A percentile compares a stretch with the other conserved stretches of the same genome.
These are phyloP conservation scores for Melanocharis versteri DNA, from an alignment of 2,113 vertebrate genomes.

Conservation along the genomic window DNA sequence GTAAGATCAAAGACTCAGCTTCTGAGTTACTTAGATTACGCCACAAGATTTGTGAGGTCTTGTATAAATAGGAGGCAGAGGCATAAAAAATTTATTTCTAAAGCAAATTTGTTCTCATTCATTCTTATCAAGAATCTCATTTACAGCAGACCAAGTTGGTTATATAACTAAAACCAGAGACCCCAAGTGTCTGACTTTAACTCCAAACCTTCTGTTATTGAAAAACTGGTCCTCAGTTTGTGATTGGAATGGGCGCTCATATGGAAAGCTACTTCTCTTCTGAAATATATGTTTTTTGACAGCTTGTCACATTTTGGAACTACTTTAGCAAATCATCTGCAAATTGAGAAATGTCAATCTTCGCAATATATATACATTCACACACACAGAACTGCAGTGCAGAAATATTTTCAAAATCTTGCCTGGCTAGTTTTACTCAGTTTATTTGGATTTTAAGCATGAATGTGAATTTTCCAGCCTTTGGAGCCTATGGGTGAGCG, in stretches of 20 bases:
- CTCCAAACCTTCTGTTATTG: constrained; percentile 51
- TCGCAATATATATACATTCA: constrained; percentile 41
- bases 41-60: constrained; percentile 22
- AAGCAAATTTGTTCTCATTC: constrained; percentile 47
- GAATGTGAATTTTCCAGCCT: constrained; percentile 52
- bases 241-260: constrained; percentile 32
- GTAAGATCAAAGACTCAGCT: constrained; percentile 9
- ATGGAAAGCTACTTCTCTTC: constrained; percentile 48
- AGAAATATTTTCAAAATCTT: constrained; percentile 64
- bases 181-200: constrained; percentile 44
- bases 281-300: constrained; percentile 54
- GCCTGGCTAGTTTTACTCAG: constrained; percentile 34
- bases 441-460: constrained; percentile 53
- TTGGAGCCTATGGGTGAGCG: constrained; percentile 34
- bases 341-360: constrained; percentile 71
- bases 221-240: constrained; percentile 34
- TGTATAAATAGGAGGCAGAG: constrained; percentile 21
- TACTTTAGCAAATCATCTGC: constrained; percentile 73
- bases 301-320: constrained; percentile 58
- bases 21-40: not conserved
- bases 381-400: constrained; percentile 50
- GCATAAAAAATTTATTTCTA: constrained; percentile 34
- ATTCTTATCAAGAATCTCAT: constrained; percentile 37
- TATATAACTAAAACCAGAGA: constrained; percentile 22
- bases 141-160: constrained; percentile 2